A percentile compares a stretch with the other conserved stretches of the same genome.
These are phyloP conservation scores for Plestiodon gilberti DNA, from an alignment of 2,113 vertebrate species.

Conservation along the genomic window DNA sequence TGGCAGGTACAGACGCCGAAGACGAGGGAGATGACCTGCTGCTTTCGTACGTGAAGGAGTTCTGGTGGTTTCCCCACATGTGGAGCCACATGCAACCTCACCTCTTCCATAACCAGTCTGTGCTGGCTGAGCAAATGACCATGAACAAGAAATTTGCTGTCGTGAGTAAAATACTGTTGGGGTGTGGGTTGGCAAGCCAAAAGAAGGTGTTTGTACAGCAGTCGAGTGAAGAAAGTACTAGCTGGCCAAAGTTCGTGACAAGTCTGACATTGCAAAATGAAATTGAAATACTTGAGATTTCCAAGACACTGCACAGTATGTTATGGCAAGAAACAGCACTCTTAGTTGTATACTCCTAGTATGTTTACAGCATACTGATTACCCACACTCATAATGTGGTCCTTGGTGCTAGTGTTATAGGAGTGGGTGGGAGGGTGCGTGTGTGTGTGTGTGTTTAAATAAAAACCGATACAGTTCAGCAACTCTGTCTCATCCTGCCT, in stretches of 20 bases:
- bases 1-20: conserved; percentile 91
- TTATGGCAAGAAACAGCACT: neutral
- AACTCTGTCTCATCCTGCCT: neutral
- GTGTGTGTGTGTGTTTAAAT: too few species aligned
- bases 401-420: too few species aligned
- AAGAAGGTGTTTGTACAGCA: neutral
- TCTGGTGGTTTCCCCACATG: conserved; percentile 99
- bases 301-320: neutral
- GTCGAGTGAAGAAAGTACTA: neutral
- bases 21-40: conserved; percentile 94
- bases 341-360: too few species aligned
- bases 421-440: too few species aligned
- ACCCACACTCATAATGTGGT: too few species aligned
- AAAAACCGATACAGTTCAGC: too few species aligned
- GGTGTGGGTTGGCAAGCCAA: too few species aligned
- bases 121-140: conserved; percentile 96
- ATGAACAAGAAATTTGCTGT: conserved; percentile 97
- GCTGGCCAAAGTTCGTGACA: neutral
- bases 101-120: conserved; percentile 97
- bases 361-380: too few species aligned
- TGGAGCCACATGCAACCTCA: conserved; percentile 99
- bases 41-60: conserved; percentile 92
- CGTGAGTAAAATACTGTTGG: conserved; percentile 81
- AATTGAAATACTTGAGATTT: neutral
- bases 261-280: neutral